Evolutionary conservation across 2,113 vertebrate species (phyloP).

Genomic region (Hydrolagus affinis): DNA sequence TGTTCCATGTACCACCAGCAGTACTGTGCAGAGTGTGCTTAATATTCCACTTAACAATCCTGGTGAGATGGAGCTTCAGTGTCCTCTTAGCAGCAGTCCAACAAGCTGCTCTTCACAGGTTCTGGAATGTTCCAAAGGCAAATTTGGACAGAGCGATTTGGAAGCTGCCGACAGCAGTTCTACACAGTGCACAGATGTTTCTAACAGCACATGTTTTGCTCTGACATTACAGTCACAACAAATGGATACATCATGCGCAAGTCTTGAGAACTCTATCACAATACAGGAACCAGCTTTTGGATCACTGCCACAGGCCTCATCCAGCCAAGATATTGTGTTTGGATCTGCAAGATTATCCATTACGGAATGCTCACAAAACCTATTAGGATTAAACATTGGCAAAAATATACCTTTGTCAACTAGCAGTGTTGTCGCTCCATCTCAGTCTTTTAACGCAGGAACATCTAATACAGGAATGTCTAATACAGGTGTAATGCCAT

Average conservation of each 20-base stretch:
- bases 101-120: slow-evolving; percentile 57
- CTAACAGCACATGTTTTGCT: neutral
- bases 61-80: slow-evolving; percentile 52
- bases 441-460: neutral
- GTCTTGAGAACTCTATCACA: neutral
- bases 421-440: neutral
- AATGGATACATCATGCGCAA: neutral
- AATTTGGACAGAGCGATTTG: neutral
- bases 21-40: slow-evolving; percentile 41
- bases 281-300: neutral
- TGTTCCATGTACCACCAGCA: slow-evolving; percentile 37
- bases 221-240: neutral
- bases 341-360: neutral
- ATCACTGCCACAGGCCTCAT: neutral
- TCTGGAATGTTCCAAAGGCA: slow-evolving; percentile 14
- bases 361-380: neutral
- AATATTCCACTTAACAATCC: slow-evolving; percentile 44
- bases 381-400: neutral
- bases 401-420: neutral
- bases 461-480: too few species aligned
- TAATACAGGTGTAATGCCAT: neutral
- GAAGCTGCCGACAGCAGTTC: neutral
- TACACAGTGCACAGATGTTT: neutral
- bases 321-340: neutral
- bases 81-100: slow-evolving; percentile 47